A percentile compares a stretch with the other conserved stretches of the same genome.
phyloP scores from a whole-genome alignment of 2,113 vertebrate species.

The Triplophysa dalaica region DNA sequence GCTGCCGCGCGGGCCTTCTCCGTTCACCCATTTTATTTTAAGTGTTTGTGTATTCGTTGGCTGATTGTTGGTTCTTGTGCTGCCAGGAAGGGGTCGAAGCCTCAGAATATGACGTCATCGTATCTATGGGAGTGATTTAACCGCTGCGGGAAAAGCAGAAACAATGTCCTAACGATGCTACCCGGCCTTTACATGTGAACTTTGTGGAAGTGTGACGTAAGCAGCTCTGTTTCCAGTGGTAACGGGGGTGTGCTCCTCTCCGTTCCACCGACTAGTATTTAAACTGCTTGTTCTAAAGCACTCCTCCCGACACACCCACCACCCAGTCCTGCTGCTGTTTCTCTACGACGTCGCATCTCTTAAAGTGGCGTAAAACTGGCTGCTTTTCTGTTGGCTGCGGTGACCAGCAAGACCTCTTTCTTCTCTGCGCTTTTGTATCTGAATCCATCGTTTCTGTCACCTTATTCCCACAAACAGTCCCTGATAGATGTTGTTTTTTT shows the following conservation, averaged over 20 bases:
- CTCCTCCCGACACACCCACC: conserved; percentile 54
- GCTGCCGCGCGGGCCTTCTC: background rate
- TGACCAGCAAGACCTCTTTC: conserved; percentile 32
- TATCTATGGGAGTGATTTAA: conserved; percentile 29
- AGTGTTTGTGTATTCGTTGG: conserved; percentile 21
- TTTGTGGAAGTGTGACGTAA: conserved; percentile 46
- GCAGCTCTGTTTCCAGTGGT: conserved; percentile 46
- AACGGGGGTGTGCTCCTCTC: background rate
- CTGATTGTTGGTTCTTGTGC: conserved; percentile 35
- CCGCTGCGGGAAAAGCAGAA: background rate
- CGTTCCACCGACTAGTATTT: conserved; percentile 57
- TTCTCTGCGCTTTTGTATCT: conserved; percentile 41
- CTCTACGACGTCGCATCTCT: conserved; percentile 45
- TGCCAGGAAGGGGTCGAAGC: conserved; percentile 44
- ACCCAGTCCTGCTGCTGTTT: conserved; percentile 54
- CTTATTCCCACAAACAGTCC: conserved; percentile 14
- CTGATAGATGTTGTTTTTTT: conserved; percentile 61
- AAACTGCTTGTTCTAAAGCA: conserved; percentile 65
- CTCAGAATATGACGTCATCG: conserved; percentile 41
- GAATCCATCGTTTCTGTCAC: conserved; percentile 22
- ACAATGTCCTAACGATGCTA: conserved; percentile 43
- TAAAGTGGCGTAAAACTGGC: conserved; percentile 45
- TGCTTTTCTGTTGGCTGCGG: conserved; percentile 43
- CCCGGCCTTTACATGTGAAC: conserved; percentile 40
- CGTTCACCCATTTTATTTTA: background rate